Percentiles rank a stretch among this genome's conserved stretches.
Evolutionary conservation across 2,888 invertebrate species (phyloP).

Genomic region (Drosophila dives): DNA sequence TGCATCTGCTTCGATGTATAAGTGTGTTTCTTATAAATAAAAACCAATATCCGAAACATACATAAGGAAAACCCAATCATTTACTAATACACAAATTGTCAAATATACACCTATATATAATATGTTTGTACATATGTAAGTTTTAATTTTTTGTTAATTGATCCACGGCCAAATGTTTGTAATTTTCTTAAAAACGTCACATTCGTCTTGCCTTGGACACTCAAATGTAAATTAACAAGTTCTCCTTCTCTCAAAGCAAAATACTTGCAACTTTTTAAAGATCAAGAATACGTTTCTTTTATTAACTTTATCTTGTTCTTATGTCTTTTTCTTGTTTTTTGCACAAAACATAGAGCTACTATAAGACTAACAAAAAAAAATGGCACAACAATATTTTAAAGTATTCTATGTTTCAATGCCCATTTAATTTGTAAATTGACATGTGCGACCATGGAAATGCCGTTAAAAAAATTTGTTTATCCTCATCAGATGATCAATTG

Average conservation of each 20-base stretch:
- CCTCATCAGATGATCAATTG: not conserved
- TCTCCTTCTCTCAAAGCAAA: not conserved
- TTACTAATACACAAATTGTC: not conserved
- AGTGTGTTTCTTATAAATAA: conserved; percentile 56
- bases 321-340: not conserved
- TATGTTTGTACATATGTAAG: conserved; percentile 7
- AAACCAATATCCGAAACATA: conserved; percentile 14
- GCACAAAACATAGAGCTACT: not conserved
- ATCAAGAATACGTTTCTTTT: not conserved
- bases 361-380: not conserved
- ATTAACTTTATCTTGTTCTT: not conserved
- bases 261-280: not conserved
- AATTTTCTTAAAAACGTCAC: conserved; percentile 46
- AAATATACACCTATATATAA: conserved; percentile 2
- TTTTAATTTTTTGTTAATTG: conserved; percentile 36
- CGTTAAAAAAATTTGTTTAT: not conserved
- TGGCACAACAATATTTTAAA: not conserved
- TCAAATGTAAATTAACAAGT: conserved; percentile 25
- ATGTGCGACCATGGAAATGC: not conserved
- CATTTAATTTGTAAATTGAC: not conserved
- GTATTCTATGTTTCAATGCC: not conserved
- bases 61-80: not conserved
- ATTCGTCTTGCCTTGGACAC: conserved; percentile 33
- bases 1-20: conserved; percentile 21
- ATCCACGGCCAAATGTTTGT: conserved; percentile 51